phyloP scores from a whole-genome alignment of 2,797 vertebrate genomes.

The Ataeniobius toweri region DNA sequence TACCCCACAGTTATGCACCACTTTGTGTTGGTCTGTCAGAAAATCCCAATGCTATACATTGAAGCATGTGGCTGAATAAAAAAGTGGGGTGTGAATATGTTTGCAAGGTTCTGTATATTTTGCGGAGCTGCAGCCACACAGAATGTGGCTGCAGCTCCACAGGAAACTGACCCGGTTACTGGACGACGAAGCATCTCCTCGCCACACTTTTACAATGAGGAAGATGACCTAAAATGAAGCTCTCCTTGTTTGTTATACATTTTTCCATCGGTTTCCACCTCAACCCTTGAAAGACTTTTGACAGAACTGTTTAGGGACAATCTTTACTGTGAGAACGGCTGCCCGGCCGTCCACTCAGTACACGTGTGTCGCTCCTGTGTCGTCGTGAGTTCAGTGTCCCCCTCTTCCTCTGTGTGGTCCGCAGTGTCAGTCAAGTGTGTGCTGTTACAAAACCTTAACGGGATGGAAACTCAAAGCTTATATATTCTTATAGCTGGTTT shows the following conservation, averaged over 20 bases:
- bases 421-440: constrained; percentile 87
- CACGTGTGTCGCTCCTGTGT: constrained; percentile 62
- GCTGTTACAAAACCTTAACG: constrained; percentile 80
- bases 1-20: neutral
- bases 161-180: constrained; percentile 14
- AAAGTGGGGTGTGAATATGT: neutral
- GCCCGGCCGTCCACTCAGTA: constrained; percentile 84
- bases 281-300: constrained; percentile 76
- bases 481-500: constrained; percentile 53
- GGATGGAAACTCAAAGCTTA: constrained; percentile 49
- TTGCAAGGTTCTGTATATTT: constrained; percentile 14
- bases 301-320: constrained; percentile 86
- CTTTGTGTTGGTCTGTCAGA: constrained; percentile 1
- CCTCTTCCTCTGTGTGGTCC: constrained; percentile 86
- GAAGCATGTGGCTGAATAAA: neutral
- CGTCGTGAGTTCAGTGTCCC: constrained; percentile 78
- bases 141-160: constrained; percentile 14
- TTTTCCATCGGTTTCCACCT: constrained; percentile 57
- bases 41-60: neutral
- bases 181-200: constrained; percentile 22
- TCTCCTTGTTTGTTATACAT: constrained; percentile 43
- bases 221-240: constrained; percentile 58
- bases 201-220: constrained; percentile 3
- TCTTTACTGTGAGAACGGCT: constrained; percentile 86
- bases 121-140: neutral